Percentiles rank a stretch among this genome's conserved stretches.
These are phyloP conservation scores for Rambutsinella grinnellia DNA, from an alignment of 2,888 invertebrate genomes.

Conservation along the genomic window DNA sequence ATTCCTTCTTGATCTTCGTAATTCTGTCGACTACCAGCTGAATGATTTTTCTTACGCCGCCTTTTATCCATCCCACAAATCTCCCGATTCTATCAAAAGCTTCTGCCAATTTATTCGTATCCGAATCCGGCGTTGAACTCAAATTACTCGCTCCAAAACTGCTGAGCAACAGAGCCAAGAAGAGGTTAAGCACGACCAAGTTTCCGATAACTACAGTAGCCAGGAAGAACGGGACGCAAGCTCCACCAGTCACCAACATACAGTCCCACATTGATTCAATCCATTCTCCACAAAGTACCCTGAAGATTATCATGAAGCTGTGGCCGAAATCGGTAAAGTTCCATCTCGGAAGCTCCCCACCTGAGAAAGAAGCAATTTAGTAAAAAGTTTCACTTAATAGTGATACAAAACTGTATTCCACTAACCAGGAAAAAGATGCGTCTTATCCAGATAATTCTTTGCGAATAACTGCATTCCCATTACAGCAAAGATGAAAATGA, in stretches of 20 bases:
- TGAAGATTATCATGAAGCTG: constrained; percentile 99
- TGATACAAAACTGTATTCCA: neutral
- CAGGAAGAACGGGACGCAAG: constrained; percentile 98
- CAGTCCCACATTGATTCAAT: constrained; percentile 99
- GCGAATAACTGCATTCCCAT: constrained; percentile 99
- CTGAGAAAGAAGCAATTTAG: too few relatives aligned
- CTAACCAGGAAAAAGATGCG: neutral
- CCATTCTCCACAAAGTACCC: constrained; percentile 99
- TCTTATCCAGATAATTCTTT: constrained; percentile 87
- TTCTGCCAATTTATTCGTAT: constrained; percentile 97
- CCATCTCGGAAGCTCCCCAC: constrained; percentile 84
- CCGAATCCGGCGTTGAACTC: constrained; percentile 72
- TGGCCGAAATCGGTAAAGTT: constrained; percentile 88
- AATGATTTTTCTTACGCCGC: constrained; percentile 33
- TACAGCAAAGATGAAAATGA: constrained; percentile 99
- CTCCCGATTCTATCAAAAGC: constrained; percentile 95
- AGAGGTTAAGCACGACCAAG: constrained; percentile 98
- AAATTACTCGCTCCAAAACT: constrained; percentile 87
- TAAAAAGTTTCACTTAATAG: neutral
- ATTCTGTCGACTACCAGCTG: constrained; percentile 80
- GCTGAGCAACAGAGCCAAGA: constrained; percentile 98
- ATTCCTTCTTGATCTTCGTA: constrained; percentile 79
- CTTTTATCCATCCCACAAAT: constrained; percentile 88
- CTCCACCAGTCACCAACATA: constrained; percentile 88
- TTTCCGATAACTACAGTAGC: constrained; percentile 99